A percentile compares a stretch with the other conserved stretches of the same genome.
Conservation (phyloP, 2,113 vertebrate genomes). For the Urocynchramus pylzowi region DNA sequence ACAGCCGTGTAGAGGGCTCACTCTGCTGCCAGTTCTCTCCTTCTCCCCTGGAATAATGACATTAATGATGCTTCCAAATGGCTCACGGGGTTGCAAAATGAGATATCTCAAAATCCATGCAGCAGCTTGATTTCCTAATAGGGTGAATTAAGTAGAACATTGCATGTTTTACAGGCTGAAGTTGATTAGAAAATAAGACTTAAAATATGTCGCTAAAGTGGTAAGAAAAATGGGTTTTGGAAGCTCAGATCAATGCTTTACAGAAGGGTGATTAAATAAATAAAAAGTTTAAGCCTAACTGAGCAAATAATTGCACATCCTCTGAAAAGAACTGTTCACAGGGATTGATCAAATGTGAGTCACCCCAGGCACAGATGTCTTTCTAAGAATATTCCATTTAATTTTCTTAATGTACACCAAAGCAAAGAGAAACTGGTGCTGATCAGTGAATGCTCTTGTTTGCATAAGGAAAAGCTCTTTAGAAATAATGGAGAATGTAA, state of each 20-base stretch:
- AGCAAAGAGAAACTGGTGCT: constrained; percentile 48
- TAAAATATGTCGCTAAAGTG: constrained; percentile 75
- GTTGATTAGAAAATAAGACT: constrained; percentile 74
- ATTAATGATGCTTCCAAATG: constrained; percentile 74
- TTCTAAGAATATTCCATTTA: constrained; percentile 76
- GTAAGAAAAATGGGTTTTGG: constrained; percentile 70
- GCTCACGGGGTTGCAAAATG: constrained; percentile 68
- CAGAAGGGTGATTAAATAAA: constrained; percentile 78
- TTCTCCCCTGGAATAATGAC: constrained; percentile 71
- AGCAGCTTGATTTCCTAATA: constrained; percentile 75
- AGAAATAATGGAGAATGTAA: constrained; percentile 9
- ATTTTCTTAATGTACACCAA: constrained; percentile 73
- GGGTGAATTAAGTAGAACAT: constrained; percentile 74
- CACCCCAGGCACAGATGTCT: constrained; percentile 74
- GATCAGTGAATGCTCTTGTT: constrained; percentile 62
- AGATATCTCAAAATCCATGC: constrained; percentile 65
- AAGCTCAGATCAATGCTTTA: constrained; percentile 78
- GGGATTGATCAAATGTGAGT: constrained; percentile 76
- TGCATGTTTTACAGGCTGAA: constrained; percentile 73
- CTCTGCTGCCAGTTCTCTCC: constrained; percentile 63
- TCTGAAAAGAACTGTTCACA: constrained; percentile 73
- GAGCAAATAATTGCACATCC: constrained; percentile 83
- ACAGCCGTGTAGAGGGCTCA: constrained; percentile 39
- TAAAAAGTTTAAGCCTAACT: constrained; percentile 79
- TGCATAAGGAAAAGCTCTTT: constrained; percentile 59